These are phyloP conservation scores for Drosophila heteroneura DNA, from an alignment of 2,888 invertebrate species.

Conservation along the genomic window DNA sequence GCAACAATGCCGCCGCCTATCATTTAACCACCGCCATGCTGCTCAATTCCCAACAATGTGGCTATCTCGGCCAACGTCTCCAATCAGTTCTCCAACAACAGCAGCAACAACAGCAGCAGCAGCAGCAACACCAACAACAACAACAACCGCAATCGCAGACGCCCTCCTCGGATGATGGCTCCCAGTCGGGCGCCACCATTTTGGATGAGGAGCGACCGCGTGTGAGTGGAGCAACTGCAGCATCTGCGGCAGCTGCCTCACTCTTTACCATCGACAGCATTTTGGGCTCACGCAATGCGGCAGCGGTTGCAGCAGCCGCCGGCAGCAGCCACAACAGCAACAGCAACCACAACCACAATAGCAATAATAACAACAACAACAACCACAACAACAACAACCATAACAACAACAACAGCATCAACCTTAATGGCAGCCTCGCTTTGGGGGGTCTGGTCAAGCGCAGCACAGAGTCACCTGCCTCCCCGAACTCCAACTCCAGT, in stretches of 20 bases:
- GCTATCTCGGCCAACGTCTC: slow-evolving; percentile 84
- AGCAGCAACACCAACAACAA: slow-evolving; percentile 61
- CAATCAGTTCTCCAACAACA: slow-evolving; percentile 84
- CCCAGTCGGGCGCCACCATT: slow-evolving; percentile 82
- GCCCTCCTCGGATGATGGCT: slow-evolving; percentile 82
- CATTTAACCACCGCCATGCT: slow-evolving; percentile 85
- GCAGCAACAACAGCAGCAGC: slow-evolving; percentile 68
- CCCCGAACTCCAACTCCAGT: slow-evolving; percentile 86
- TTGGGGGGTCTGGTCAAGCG: slow-evolving; percentile 64
- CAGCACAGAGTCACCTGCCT: slow-evolving; percentile 83
- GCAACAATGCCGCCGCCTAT: slow-evolving; percentile 78
- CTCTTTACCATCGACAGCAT: slow-evolving; percentile 95
- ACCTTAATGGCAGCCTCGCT: slow-evolving; percentile 26
- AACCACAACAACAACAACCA: slow-evolving; percentile 26
- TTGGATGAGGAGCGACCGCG: slow-evolving; percentile 80
- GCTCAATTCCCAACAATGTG: slow-evolving; percentile 85
- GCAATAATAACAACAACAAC: slow-evolving; percentile 36
- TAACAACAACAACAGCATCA: slow-evolving; percentile 44
- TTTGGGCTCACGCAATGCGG: slow-evolving; percentile 88
- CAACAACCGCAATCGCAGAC: slow-evolving; percentile 79
- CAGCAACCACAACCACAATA: slow-evolving; percentile 29
- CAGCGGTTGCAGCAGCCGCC: slow-evolving; percentile 44
- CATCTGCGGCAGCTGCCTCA: slow-evolving; percentile 86
- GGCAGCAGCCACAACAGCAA: slow-evolving; percentile 37
- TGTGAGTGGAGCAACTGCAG: slow-evolving; percentile 81